Evolutionary conservation across 2,113 vertebrate species (phyloP), one percentile per base, ranked within the genome.

Genomic region (Apodemus speciosus): DNA sequence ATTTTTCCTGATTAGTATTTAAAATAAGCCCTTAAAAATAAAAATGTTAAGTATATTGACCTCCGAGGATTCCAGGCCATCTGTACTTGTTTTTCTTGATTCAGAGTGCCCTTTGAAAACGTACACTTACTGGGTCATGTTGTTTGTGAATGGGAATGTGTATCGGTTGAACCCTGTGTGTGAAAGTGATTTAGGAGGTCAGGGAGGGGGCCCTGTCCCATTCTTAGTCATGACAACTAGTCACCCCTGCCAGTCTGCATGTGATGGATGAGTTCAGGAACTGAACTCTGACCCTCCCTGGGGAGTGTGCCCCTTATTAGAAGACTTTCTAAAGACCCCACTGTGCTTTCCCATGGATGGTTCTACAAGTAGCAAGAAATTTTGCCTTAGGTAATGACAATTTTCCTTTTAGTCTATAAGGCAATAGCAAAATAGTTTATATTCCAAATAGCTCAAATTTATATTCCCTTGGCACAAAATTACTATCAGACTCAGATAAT

Each of bases 211-310:
- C 84, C 75, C 90, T 66, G 18, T 72, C 6, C 77, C 53, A 58
- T 30, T 6, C 23, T 49, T 16, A 62, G 14, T 92, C 93, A 64
- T 90, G 92, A 66, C 5, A 94, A 71, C 92, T 80, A 38, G 71
- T 95, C 83, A 92, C 46, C 46, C n/a, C 80, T 88, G 75, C 46
- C 86, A 92, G 90, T 72, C 94, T 72, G 40, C 62, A 77, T 4
- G 60, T 97, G 97, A 97, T 96, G 71, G 92, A 97, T 97, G 96
- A 88, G 58, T 92, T 95, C 49, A 76, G 95, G 94, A 96, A 95
- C 0, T 97, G 91, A 95, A 93, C 97, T 87, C 86, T 96, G 95
- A 96, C 95, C 90, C 91, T 94, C 27, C 21, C 58, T 46, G 75
- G 79, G 90, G 94, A 95, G 83, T 56, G 32, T 87, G 66, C 79